These are phyloP conservation scores for Syrmaticus mikado DNA, from an alignment of 2,113 vertebrate genomes.

Conservation along the genomic window DNA sequence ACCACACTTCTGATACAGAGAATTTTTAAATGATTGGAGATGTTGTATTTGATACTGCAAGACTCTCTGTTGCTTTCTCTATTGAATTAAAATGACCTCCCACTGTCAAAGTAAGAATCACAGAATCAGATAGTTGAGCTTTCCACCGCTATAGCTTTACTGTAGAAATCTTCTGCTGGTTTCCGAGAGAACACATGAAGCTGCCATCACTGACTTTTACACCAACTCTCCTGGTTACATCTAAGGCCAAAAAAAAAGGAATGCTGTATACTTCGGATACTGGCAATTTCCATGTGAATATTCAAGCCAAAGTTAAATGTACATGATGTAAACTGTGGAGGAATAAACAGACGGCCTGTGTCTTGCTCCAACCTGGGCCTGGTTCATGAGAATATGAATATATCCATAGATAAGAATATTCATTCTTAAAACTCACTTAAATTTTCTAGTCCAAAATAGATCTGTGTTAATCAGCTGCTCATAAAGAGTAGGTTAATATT, in stretches of 20 bases:
- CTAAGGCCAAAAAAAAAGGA: background rate
- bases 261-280: background rate
- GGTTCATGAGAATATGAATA: background rate
- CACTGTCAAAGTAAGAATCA: conserved; percentile 1
- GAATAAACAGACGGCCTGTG: background rate
- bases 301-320: background rate
- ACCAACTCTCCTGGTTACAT: background rate
- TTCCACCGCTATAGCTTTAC: background rate
- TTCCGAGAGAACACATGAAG: background rate
- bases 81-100: conserved; percentile 40
- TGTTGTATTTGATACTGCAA: background rate
- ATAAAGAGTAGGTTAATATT: background rate
- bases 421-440: background rate
- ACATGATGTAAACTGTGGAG: background rate
- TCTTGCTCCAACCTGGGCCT: background rate
- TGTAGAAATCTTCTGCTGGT: background rate
- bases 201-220: background rate
- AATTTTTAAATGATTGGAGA: conserved; percentile 61
- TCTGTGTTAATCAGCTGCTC: background rate
- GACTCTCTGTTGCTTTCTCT: background rate
- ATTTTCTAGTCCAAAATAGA: background rate
- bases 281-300: background rate
- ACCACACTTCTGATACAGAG: conserved; percentile 59
- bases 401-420: background rate
- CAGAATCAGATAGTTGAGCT: background rate